Percentiles rank a stretch among this genome's conserved stretches.
Conservation (phyloP, 2,113 vertebrate species). For the Pelvicachromis taeniatus region DNA sequence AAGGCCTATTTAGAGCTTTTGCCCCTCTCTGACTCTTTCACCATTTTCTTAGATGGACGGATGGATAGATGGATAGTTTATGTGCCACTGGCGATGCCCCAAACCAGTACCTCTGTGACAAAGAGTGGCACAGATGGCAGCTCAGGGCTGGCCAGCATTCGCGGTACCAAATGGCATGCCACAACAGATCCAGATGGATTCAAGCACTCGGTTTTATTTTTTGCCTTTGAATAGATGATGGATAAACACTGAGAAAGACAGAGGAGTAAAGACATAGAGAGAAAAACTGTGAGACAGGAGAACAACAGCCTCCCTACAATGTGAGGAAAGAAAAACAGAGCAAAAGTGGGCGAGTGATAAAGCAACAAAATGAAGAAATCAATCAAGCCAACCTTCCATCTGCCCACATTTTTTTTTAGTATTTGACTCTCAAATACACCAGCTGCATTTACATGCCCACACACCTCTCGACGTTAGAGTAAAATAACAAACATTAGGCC, state of each 20-base stretch:
- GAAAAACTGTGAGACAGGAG: not conserved
- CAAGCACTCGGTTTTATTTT: not conserved
- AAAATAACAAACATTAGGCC: accelerated
- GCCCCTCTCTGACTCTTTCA: not conserved
- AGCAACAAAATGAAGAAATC: not conserved
- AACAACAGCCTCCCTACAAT: not conserved
- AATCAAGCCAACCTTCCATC: not conserved
- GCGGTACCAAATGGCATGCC: slow-evolving; percentile 30
- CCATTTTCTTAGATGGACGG: not conserved
- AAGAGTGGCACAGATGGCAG: slow-evolving; percentile 46
- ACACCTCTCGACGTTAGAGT: not conserved
- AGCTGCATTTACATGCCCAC: not conserved
- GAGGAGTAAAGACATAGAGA: not conserved
- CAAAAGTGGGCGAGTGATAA: not conserved
- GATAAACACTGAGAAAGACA: not conserved
- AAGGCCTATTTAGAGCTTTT: not conserved
- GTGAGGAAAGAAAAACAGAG: not conserved
- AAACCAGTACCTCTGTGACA: slow-evolving; percentile 33
- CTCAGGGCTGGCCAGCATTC: slow-evolving; percentile 16
- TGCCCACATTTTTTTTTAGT: not conserved
- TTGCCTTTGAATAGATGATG: not conserved
- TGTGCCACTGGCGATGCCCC: slow-evolving; percentile 16
- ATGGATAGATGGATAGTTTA: not conserved
- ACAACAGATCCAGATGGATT: slow-evolving; percentile 57
- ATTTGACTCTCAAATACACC: not conserved